A percentile compares a stretch with the other conserved stretches of the same genome.
Conservation (phyloP, 2,797 vertebrate genomes). For the Rhinoraja longicauda region DNA sequence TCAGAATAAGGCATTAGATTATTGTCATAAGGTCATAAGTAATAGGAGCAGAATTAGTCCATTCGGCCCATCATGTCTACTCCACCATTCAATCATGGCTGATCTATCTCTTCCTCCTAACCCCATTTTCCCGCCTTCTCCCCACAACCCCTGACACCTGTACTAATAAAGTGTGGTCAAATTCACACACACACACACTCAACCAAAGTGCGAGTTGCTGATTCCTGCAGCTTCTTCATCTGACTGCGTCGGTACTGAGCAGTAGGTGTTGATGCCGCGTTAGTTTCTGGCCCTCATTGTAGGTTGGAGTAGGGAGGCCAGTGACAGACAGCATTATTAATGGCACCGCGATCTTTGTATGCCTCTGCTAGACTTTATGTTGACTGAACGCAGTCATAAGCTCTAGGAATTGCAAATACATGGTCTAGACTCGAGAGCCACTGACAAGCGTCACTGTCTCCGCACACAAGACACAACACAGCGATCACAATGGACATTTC, state of each 20-base stretch:
- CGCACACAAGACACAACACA: not conserved
- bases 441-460: conserved; percentile 6
- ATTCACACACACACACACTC: not conserved
- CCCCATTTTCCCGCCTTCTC: too few relatives aligned
- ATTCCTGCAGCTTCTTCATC: conserved; percentile 8
- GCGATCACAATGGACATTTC: not conserved
- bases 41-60: too few relatives aligned
- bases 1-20: not conserved
- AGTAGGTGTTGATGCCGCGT: not conserved
- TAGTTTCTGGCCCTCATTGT: not conserved
- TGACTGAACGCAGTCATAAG: conserved; percentile 35
- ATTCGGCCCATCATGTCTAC: too few relatives aligned
- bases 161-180: too few relatives aligned
- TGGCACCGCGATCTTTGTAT: conserved; percentile 20
- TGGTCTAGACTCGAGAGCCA: conserved; percentile 12
- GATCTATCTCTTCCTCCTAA: too few relatives aligned
- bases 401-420: conserved; percentile 29
- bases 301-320: conserved; percentile 21
- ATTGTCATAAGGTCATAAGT: too few relatives aligned
- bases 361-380: conserved; percentile 2
- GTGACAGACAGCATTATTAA: conserved; percentile 31
- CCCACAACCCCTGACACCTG: too few relatives aligned
- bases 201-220: not conserved
- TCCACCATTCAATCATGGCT: too few relatives aligned
- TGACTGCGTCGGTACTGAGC: not conserved